phyloP scores from a whole-genome alignment of 1,140 invertebrate species.

The Palaemon carinicauda region DNA sequence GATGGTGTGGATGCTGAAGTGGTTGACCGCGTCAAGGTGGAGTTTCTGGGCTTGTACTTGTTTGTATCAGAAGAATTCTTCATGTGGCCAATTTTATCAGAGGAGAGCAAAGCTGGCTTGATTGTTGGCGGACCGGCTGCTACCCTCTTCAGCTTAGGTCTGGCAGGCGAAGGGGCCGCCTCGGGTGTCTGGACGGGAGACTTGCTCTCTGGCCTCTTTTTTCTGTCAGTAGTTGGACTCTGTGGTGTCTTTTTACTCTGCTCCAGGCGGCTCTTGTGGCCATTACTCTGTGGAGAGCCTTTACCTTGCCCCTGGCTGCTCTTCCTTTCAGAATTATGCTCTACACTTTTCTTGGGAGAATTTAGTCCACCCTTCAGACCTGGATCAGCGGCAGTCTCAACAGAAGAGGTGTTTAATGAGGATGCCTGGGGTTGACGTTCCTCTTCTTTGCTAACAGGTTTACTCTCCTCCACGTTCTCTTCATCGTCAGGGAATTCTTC shows the following conservation, averaged over 20 bases:
- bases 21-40: not conserved
- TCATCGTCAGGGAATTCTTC: conserved; percentile 34
- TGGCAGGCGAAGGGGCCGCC: not conserved
- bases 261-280: conserved; percentile 12
- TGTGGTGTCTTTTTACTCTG: not conserved
- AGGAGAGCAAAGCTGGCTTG: conserved; percentile 36
- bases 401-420: not conserved
- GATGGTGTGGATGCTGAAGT: not conserved
- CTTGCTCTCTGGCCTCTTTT: conserved; percentile 6
- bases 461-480: not conserved
- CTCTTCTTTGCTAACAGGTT: not conserved
- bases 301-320: not conserved
- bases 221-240: not conserved
- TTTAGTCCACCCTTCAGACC: not conserved
- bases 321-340: not conserved
- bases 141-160: not conserved
- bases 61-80: not conserved
- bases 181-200: not conserved
- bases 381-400: not conserved
- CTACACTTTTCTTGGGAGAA: not conserved
- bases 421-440: not conserved
- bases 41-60: not conserved
- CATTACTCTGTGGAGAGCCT: not conserved
- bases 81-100: conserved; percentile 16
- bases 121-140: conserved; percentile 9